Base-by-base conservation (phyloP, 2,797 vertebrate species). In the Muscicapa striata region DNA sequence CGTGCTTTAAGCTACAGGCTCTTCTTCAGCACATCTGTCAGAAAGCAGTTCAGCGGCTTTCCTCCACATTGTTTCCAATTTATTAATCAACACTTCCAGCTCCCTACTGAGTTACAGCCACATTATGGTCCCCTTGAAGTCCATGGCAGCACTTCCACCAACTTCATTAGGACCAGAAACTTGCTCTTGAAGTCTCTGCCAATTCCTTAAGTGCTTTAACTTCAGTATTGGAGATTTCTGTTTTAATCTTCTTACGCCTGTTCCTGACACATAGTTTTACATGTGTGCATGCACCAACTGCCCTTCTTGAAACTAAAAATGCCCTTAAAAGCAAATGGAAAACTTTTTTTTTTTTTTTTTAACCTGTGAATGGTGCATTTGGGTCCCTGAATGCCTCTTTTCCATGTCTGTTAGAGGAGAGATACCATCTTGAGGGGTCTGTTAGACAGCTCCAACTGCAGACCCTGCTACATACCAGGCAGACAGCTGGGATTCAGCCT, bases 31-130 rank as follows among this genome's bases (percentile, higher is more conserved):
- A 89, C 95, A 94, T 93, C 93, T 95, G 93, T 85, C 27, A 5
- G 75, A 80, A 94, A 94, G 84, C 83, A 94, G 93, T 58, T 77
- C 76, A 49, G 81, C 4, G 13, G 87, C 89, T 95, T 92, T 94
- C 68, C 89, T 94, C 92, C 1, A 0, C 76, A 14, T 90, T 90
- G 84, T 77, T 95, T 93, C 84, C 92, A 85, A 85, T 94, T 90
- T 95, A 96, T 96, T 96, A 95, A 96, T 96, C 96, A 92, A 95
- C 92, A 94, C 93, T 81, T 89, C 46, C 86, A 94, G 81, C 78
- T 96, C 87, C 86, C 93, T 89, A 27, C 90, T 70, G 93, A 90
- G 92, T 94, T 93, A 93, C 89, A 92, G 88, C 78, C 94, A 94
- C 90, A 93, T 93, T 93, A 91, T 70, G 46, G 92, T 89, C 81